Percentiles rank a stretch among this genome's conserved stretches.
phyloP scores from a whole-genome alignment of 2,888 invertebrate genomes.

The Ennomos fuscantarius region DNA sequence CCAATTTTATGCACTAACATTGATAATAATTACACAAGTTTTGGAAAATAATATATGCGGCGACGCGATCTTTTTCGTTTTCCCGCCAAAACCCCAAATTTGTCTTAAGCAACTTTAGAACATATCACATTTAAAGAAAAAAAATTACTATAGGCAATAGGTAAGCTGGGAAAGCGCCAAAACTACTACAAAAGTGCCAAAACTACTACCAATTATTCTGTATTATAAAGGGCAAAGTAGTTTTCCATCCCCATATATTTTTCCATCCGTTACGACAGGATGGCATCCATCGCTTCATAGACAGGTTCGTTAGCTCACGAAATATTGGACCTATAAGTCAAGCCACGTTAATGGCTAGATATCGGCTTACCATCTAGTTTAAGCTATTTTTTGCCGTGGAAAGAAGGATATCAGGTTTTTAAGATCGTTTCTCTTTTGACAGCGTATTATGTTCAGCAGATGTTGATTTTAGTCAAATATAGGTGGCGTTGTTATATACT shows the following conservation, averaged over 20 bases:
- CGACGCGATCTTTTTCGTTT: too few species aligned
- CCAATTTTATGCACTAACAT: too few species aligned
- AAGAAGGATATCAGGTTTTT: conserved; percentile 23
- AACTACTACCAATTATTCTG: background rate
- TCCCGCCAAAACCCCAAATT: too few species aligned
- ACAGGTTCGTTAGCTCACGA: conserved; percentile 55
- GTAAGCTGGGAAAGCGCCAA: too few species aligned
- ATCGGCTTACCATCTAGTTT: conserved; percentile 52
- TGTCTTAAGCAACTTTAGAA: too few species aligned
- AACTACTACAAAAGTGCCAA: too few species aligned
- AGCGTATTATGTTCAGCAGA: conserved; percentile 1
- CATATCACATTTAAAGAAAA: too few species aligned
- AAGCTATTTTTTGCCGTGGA: conserved; percentile 30
- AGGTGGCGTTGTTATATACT: too few species aligned
- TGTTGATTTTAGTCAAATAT: conserved; percentile 24
- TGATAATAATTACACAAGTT: too few species aligned
- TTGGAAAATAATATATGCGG: too few species aligned
- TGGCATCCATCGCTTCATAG: conserved; percentile 31
- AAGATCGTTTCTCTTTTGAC: conserved; percentile 28
- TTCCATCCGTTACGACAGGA: conserved; percentile 4
- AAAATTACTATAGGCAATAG: too few species aligned
- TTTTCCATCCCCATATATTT: conserved; percentile 2
- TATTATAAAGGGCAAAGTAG: conserved; percentile 5
- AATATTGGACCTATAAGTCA: conserved; percentile 59
- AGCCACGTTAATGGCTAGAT: conserved; percentile 55